Conservation (phyloP, 2,888 invertebrate genomes). For the Orthosia incerta region DNA sequence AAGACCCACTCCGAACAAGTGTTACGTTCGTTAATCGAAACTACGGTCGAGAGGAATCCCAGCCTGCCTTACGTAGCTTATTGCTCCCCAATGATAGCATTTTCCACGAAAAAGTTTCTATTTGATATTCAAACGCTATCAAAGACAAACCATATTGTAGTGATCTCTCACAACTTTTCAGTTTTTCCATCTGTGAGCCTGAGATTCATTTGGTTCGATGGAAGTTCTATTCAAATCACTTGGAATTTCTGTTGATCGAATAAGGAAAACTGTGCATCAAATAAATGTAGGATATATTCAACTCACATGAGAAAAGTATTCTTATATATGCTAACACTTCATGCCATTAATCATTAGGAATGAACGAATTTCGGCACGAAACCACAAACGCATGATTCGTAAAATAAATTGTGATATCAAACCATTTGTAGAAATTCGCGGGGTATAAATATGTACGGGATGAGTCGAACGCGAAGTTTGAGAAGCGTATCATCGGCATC, state of each 20-base stretch:
- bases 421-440: conserved; percentile 74
- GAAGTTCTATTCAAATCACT: conserved; percentile 52
- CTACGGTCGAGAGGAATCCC: conserved; percentile 43
- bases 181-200: conserved; percentile 47
- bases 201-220: conserved; percentile 54
- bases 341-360: conserved; percentile 50
- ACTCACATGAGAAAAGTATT: conserved; percentile 21
- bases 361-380: conserved; percentile 40
- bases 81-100: conserved; percentile 22
- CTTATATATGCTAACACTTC: conserved; percentile 11
- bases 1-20: conserved; percentile 56
- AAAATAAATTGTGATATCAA: conserved; percentile 72
- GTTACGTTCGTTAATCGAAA: conserved; percentile 57
- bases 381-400: conserved; percentile 58
- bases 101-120: conserved; percentile 30
- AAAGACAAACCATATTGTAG: conserved; percentile 37
- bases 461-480: conserved; percentile 77
- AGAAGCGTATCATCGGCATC: conserved; percentile 84
- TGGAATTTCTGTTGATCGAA: conserved; percentile 31
- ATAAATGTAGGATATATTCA: conserved; percentile 31
- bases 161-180: conserved; percentile 52
- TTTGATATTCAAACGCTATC: conserved; percentile 51
- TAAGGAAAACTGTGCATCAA: conserved; percentile 32
- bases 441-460: conserved; percentile 70
- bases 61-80: conserved; percentile 28